Evolutionary conservation across 1,140 invertebrate species (phyloP).

Genomic region (Nasonia giraulti): DNA sequence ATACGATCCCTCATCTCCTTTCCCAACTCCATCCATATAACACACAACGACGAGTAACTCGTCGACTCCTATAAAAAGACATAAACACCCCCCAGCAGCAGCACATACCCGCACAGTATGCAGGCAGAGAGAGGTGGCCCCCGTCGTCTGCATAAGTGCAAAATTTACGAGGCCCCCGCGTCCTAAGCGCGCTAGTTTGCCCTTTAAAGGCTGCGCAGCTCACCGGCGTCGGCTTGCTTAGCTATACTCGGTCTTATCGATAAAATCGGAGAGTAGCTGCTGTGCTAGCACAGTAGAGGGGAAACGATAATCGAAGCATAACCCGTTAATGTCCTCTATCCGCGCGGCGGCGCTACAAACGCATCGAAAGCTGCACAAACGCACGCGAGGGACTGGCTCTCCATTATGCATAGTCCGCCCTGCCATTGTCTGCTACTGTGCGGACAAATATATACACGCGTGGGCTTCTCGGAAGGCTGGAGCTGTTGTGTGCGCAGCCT

Average conservation of each 20-base stretch:
- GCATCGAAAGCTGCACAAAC: slow-evolving; percentile 34
- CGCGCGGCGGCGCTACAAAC: neutral
- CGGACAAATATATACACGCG: neutral
- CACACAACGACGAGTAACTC: neutral
- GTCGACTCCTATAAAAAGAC: neutral
- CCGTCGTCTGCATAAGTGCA: neutral
- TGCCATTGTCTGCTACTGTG: neutral
- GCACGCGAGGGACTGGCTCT: neutral
- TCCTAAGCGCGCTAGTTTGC: neutral
- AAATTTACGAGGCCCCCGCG: slow-evolving; percentile 16
- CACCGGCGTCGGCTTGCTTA: neutral
- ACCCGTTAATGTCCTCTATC: slow-evolving; percentile 35
- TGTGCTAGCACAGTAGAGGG: neutral
- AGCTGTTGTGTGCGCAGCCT: neutral
- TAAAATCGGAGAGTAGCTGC: slow-evolving; percentile 24
- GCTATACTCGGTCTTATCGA: slow-evolving; percentile 7
- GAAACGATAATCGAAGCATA: slow-evolving; percentile 46
- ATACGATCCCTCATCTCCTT: neutral
- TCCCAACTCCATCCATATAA: neutral
- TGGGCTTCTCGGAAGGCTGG: neutral
- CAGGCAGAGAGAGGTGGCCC: neutral
- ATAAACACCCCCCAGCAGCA: neutral
- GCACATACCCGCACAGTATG: no score
- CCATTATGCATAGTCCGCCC: slow-evolving; percentile 15
- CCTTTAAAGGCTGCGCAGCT: neutral